Evolutionary conservation across 2,888 invertebrate genomes (phyloP).

Genomic region (Heterodera filipjevi): DNA sequence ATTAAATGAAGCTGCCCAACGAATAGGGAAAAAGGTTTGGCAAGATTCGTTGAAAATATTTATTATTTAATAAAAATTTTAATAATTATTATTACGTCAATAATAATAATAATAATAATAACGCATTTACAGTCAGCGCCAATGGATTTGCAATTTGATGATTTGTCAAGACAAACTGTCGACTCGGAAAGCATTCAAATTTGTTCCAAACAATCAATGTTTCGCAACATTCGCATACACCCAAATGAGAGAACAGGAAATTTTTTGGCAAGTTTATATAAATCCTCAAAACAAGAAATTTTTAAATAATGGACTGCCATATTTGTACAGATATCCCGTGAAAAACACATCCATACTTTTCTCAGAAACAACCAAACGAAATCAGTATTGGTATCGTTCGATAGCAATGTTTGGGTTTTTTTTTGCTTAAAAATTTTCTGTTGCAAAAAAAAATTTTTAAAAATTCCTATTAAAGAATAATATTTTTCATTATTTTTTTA

Average conservation of each 20-base stretch:
- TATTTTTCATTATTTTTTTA: no score
- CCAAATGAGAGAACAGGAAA: conserved; percentile 20
- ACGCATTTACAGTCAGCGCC: background rate
- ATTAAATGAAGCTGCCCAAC: background rate
- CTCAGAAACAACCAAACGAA: no score
- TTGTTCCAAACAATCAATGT: conserved; percentile 8
- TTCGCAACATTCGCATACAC: conserved; percentile 12
- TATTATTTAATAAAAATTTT: background rate
- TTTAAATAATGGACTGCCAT: no score
- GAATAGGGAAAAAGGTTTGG: background rate
- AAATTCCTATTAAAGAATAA: background rate
- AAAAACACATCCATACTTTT: no score
- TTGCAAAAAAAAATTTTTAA: background rate
- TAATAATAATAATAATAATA: no score
- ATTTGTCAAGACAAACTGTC: background rate
- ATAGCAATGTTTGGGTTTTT: no score
- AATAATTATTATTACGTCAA: background rate
- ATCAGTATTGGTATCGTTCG: no score
- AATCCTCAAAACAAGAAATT: no score
- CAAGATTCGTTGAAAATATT: background rate
- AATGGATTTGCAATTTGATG: conserved; percentile 21
- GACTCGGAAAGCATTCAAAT: background rate
- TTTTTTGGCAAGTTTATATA: conserved; percentile 19
- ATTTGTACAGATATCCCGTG: no score
- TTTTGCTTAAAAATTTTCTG: no score